phyloP scores from a whole-genome alignment of 2,113 vertebrate species.

The Tachycineta bicolor region DNA sequence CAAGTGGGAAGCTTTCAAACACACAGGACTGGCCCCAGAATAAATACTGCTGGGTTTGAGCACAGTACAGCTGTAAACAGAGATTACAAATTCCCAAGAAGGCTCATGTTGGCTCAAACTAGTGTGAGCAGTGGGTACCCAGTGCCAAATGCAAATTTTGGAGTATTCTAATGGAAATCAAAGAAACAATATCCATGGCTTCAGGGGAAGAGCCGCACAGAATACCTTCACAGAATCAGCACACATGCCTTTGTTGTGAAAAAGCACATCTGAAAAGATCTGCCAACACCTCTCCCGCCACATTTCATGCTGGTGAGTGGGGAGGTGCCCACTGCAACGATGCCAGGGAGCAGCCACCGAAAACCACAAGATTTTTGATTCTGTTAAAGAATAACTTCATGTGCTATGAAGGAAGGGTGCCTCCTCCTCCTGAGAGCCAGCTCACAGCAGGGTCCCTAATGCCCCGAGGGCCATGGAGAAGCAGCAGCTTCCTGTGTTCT shows the following conservation, averaged over 20 bases:
- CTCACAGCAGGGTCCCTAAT: not conserved
- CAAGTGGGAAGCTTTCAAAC: not conserved
- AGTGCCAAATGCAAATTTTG: conserved; percentile 29
- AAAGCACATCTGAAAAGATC: not conserved
- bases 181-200: conserved; percentile 26
- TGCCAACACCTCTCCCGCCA: not conserved
- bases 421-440: not conserved
- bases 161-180: conserved; percentile 30
- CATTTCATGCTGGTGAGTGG: not conserved
- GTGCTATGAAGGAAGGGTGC: not conserved
- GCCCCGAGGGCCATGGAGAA: not conserved
- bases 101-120: not conserved
- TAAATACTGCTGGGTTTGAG: not conserved
- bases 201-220: not conserved
- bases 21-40: not conserved
- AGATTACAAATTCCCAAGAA: conserved; percentile 9
- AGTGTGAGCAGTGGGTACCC: not conserved
- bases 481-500: not conserved
- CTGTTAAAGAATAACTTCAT: not conserved
- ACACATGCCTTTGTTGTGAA: not conserved
- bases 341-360: accelerated
- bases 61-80: not conserved
- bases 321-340: not conserved
- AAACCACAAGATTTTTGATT: not conserved
- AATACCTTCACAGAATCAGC: not conserved